Evolutionary conservation across 2,888 invertebrate species (phyloP).

Genomic region (Tachina grossa): DNA sequence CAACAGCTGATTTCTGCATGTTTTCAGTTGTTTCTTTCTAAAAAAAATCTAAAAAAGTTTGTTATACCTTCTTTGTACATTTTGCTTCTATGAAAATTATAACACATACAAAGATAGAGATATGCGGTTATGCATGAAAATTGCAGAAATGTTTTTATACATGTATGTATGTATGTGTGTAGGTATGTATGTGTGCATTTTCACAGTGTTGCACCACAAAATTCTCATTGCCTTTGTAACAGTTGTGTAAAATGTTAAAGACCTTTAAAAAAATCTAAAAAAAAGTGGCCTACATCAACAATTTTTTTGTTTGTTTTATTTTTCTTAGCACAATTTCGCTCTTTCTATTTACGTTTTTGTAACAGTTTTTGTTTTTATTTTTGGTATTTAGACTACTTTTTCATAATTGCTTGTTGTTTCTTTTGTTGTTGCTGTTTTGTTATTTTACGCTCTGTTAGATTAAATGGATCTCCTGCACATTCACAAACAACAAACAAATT

Average conservation of each 20-base stretch:
- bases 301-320: not conserved
- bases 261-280: constrained; percentile 42
- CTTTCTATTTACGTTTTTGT: constrained; percentile 29
- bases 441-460: constrained; percentile 66
- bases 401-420: constrained; percentile 54
- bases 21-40: no score
- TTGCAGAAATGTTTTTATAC: no score
- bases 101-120: no score
- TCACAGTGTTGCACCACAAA: not conserved
- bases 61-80: no score
- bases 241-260: constrained; percentile 52
- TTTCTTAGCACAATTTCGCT: constrained; percentile 15
- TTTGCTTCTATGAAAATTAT: no score
- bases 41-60: no score
- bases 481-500: constrained; percentile 53
- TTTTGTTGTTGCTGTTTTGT: constrained; percentile 39
- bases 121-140: no score
- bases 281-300: constrained; percentile 41
- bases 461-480: constrained; percentile 53
- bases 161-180: no score
- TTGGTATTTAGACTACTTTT: constrained; percentile 55
- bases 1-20: no score
- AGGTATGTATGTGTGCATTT: not conserved
- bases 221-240: not conserved
- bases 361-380: constrained; percentile 52